These are phyloP conservation scores for Amiota minor DNA, from an alignment of 2,888 invertebrate genomes.

Conservation along the genomic window DNA sequence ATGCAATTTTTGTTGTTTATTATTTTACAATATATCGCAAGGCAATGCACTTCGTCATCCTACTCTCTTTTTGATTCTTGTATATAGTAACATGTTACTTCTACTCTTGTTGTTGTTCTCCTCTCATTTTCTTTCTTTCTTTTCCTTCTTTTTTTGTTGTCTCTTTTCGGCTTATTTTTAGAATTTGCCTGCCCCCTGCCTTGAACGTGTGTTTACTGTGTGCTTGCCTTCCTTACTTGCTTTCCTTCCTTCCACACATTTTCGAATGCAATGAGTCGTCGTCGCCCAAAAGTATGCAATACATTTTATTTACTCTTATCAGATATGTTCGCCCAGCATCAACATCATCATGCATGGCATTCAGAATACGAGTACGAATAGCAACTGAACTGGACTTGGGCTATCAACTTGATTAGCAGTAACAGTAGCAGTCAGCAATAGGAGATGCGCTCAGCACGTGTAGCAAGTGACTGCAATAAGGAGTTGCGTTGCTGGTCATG, in stretches of 20 bases:
- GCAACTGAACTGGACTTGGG: background rate
- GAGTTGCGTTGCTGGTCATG: background rate
- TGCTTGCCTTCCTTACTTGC: constrained; percentile 31
- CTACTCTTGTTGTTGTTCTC: constrained; percentile 5
- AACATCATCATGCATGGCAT: constrained; percentile 8
- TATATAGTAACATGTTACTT: constrained; percentile 30
- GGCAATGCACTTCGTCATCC: constrained; percentile 55
- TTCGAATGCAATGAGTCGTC: background rate
- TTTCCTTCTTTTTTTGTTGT: constrained; percentile 62
- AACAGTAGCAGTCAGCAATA: constrained; percentile 42
- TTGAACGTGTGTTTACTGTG: background rate
- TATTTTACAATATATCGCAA: constrained; percentile 34
- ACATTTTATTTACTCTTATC: constrained; percentile 14
- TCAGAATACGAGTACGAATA: background rate
- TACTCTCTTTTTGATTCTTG: constrained; percentile 14
- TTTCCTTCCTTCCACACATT: too few species aligned
- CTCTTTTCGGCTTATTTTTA: constrained; percentile 69
- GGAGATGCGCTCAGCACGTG: constrained; percentile 62
- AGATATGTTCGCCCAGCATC: background rate
- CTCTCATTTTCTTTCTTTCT: constrained; percentile 55
- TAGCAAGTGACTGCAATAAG: constrained; percentile 59
- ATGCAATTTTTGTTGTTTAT: constrained; percentile 30
- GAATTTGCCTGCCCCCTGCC: constrained; percentile 48
- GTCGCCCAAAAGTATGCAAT: constrained; percentile 6
- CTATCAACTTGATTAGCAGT: background rate